Conservation (phyloP, 2,888 invertebrate species). For the Amphiduros pacificus region DNA sequence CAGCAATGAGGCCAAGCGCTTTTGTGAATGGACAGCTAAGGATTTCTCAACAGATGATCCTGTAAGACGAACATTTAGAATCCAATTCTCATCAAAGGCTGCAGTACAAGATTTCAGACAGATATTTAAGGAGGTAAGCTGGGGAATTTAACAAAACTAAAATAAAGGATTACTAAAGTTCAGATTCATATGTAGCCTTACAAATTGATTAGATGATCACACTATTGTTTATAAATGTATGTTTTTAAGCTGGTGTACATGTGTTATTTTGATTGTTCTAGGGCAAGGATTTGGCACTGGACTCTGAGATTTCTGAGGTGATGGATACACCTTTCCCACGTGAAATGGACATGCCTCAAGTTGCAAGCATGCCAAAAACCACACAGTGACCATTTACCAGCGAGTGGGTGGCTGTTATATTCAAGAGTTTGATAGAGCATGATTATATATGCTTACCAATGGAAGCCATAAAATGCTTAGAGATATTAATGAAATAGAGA, state of each 20-base stretch:
- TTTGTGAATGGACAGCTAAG: slow-evolving; percentile 41
- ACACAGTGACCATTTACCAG: too few species aligned
- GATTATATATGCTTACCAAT: too few species aligned
- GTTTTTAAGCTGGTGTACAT: background rate
- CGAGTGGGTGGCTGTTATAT: too few species aligned
- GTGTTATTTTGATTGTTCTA: background rate
- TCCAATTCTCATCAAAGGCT: slow-evolving; percentile 36
- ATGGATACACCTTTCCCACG: too few species aligned
- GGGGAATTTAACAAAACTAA: background rate
- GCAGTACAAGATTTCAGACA: slow-evolving; percentile 33
- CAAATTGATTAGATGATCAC: too few species aligned
- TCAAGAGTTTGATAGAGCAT: too few species aligned
- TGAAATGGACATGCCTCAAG: too few species aligned
- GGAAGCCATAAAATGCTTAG: too few species aligned
- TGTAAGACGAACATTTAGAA: slow-evolving; percentile 35
- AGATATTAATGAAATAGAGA: too few species aligned
- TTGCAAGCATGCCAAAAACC: too few species aligned
- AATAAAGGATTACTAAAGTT: background rate
- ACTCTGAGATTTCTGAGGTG: background rate
- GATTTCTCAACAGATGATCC: slow-evolving; percentile 45
- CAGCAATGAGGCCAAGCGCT: slow-evolving; percentile 13
- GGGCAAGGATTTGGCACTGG: background rate
- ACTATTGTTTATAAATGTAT: too few species aligned
- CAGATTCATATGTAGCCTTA: too few species aligned
- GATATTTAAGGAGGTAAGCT: slow-evolving; percentile 16